Evolutionary conservation across 2,888 invertebrate species (phyloP).

Genomic region (Conops quadrifasciatus): DNA sequence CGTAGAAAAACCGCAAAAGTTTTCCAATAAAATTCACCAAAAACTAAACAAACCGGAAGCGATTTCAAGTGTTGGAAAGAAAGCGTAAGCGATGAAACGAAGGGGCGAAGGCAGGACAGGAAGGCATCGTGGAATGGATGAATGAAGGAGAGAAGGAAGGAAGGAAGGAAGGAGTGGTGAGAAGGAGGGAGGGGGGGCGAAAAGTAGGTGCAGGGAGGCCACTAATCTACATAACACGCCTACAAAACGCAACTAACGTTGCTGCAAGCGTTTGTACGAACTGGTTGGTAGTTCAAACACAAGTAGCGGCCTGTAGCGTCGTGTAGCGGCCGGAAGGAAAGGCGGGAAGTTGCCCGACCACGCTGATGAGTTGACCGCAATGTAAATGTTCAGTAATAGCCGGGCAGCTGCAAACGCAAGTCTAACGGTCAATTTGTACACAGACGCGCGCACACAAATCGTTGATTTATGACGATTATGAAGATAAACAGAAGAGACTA

Average conservation of each 20-base stretch:
- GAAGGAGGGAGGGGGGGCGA: not conserved
- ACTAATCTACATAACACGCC: constrained; percentile 1
- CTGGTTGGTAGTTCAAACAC: not conserved
- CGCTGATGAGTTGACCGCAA: constrained; percentile 26
- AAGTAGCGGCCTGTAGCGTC: too few relatives aligned
- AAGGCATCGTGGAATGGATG: not conserved
- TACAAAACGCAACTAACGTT: not conserved
- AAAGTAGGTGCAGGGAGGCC: constrained; percentile 5
- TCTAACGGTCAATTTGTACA: constrained; percentile 38
- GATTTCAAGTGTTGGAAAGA: not conserved
- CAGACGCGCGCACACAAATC: constrained; percentile 46
- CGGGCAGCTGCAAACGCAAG: constrained; percentile 34
- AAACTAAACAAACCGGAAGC: constrained; percentile 14
- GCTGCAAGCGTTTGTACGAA: not conserved
- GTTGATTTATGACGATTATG: constrained; percentile 29
- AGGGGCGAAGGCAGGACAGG: constrained; percentile 1
- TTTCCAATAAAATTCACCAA: constrained; percentile 30
- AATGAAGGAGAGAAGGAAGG: not conserved
- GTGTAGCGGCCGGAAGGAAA: too few relatives aligned
- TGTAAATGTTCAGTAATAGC: constrained; percentile 29
- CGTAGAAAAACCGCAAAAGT: constrained; percentile 20
- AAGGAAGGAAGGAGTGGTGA: not conserved
- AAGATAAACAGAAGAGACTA: not conserved
- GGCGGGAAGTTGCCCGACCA: too few relatives aligned
- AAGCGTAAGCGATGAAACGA: not conserved